Percentiles rank a stretch among this genome's conserved stretches.
Conservation (phyloP, 2,797 vertebrate genomes). For the Gymnothorax javanicus region DNA sequence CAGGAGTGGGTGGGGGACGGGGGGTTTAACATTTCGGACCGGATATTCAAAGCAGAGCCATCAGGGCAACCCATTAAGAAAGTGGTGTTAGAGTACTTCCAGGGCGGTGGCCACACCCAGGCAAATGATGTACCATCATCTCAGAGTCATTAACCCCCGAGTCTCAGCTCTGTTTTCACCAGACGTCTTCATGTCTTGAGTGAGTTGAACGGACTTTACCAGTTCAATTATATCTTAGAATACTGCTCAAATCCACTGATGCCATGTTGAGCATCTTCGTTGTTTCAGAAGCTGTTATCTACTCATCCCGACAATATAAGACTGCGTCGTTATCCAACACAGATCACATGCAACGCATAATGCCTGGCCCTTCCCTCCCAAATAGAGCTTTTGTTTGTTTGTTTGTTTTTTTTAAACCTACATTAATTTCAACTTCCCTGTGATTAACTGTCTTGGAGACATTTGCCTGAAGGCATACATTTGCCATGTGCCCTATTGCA, state of each 20-base stretch:
- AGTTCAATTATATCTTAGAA: not conserved
- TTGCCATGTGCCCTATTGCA: too few relatives aligned
- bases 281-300: not conserved
- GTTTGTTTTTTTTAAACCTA: too few relatives aligned
- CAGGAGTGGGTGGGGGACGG: not conserved
- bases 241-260: not conserved
- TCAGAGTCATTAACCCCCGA: not conserved
- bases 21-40: not conserved
- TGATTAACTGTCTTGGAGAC: too few relatives aligned
- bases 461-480: too few relatives aligned
- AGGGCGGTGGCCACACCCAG: slow-evolving; percentile 1
- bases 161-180: not conserved
- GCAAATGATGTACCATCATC: not conserved
- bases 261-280: not conserved
- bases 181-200: not conserved
- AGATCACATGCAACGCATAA: too few relatives aligned
- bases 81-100: not conserved
- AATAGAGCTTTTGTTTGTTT: too few relatives aligned
- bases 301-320: not conserved
- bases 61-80: not conserved
- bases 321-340: not conserved
- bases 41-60: not conserved
- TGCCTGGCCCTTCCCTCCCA: too few relatives aligned
- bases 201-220: not conserved
- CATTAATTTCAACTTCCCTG: too few relatives aligned